Percentiles rank a stretch among this genome's conserved stretches.
Evolutionary conservation across 2,113 vertebrate species (phyloP).

Genomic region (Chaenocephalus aceratus): DNA sequence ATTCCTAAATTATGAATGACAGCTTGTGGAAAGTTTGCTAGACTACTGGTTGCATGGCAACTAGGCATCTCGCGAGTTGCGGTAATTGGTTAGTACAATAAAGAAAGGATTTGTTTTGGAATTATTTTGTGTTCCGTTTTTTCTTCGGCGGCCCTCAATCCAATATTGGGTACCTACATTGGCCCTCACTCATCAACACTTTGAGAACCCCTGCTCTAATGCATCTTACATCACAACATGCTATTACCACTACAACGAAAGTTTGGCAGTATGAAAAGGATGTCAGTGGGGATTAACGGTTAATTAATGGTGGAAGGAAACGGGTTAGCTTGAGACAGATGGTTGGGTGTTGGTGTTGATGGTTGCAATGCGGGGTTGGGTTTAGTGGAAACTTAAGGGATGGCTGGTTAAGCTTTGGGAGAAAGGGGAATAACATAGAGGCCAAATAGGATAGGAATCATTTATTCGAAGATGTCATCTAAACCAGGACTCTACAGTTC

Average conservation of each 20-base stretch:
- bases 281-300: constrained; percentile 24
- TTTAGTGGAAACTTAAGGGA: constrained; percentile 10
- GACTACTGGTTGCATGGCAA: too few relatives aligned
- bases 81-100: too few relatives aligned
- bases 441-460: constrained; percentile 26
- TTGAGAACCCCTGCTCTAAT: too few relatives aligned
- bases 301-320: constrained; percentile 28
- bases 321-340: constrained; percentile 13
- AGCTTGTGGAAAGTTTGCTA: too few relatives aligned
- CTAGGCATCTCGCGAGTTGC: too few relatives aligned
- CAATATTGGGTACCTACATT: too few relatives aligned
- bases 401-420: constrained; percentile 8
- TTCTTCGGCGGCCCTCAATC: too few relatives aligned
- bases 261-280: constrained; percentile 24
- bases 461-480: not conserved
- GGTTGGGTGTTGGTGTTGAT: constrained; percentile 13
- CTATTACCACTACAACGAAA: constrained; percentile 13
- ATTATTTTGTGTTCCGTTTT: too few relatives aligned
- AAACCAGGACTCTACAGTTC: constrained; percentile 30
- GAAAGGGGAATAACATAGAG: constrained; percentile 30
- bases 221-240: constrained; percentile 56
- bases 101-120: too few relatives aligned
- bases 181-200: too few relatives aligned
- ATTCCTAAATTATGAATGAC: too few relatives aligned
- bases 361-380: not conserved